phyloP scores from a whole-genome alignment of 2,888 invertebrate species.

The Pristionchus arcanus region DNA sequence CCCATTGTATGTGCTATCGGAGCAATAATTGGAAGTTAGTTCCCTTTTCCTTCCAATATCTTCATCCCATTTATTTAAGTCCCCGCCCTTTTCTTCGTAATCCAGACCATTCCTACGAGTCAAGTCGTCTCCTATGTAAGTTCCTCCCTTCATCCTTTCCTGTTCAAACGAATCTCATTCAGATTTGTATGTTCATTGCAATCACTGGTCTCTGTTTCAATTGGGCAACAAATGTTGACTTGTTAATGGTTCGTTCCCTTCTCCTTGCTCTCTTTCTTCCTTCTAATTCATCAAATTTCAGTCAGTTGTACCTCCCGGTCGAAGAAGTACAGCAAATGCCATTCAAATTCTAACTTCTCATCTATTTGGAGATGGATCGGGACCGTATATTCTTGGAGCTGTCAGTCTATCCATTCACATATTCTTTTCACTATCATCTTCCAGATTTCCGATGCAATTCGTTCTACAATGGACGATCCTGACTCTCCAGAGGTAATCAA shows the following conservation, averaged over 20 bases:
- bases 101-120: slow-evolving; percentile 86
- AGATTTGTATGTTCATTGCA: slow-evolving; percentile 81
- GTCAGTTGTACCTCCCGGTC: slow-evolving; percentile 96
- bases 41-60: background rate
- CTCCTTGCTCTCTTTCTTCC: background rate
- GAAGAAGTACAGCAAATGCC: slow-evolving; percentile 96
- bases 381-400: slow-evolving; percentile 93
- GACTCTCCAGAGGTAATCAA: slow-evolving; percentile 56
- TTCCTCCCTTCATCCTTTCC: background rate
- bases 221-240: slow-evolving; percentile 98
- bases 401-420: slow-evolving; percentile 82
- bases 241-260: slow-evolving; percentile 81
- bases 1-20: slow-evolving; percentile 90
- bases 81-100: slow-evolving; percentile 90
- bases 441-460: slow-evolving; percentile 73
- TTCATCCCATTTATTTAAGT: slow-evolving; percentile 79
- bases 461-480: slow-evolving; percentile 59
- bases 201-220: slow-evolving; percentile 90
- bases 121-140: slow-evolving; percentile 85
- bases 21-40: slow-evolving; percentile 85
- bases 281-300: slow-evolving; percentile 82
- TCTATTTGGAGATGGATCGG: slow-evolving; percentile 97
- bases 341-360: slow-evolving; percentile 97
- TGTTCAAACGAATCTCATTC: slow-evolving; percentile 61
- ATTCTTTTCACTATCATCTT: background rate